Percentiles rank a stretch among this genome's conserved stretches.
Evolutionary conservation across 2,888 invertebrate species (phyloP).

Genomic region (Calameuta idolon): DNA sequence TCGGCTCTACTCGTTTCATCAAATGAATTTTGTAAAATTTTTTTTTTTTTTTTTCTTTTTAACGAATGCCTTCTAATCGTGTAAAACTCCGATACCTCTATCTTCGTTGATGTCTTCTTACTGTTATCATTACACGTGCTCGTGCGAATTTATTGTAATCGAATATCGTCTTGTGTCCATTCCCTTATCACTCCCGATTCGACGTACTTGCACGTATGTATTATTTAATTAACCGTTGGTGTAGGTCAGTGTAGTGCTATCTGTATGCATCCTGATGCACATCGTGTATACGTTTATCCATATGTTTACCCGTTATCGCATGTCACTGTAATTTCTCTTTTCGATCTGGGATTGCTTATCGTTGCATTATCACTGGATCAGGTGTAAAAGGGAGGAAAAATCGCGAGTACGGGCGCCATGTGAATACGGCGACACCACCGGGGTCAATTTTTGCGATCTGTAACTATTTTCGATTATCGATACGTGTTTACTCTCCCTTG

Average conservation of each 20-base stretch:
- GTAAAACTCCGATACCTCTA: neutral
- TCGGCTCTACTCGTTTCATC: neutral
- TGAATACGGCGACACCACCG: neutral
- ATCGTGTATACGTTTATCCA: neutral
- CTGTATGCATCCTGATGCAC: neutral
- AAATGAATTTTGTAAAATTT: neutral
- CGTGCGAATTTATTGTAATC: neutral
- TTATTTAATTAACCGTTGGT: neutral
- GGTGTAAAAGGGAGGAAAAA: neutral
- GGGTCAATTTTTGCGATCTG: neutral
- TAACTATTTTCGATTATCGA: neutral
- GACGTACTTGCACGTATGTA: neutral
- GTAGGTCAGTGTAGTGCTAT: neutral
- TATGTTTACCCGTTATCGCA: neutral
- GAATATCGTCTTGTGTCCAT: neutral
- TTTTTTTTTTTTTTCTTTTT: constrained; percentile 43
- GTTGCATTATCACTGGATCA: neutral
- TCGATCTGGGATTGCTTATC: neutral
- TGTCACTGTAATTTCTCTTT: neutral
- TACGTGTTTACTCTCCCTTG: neutral
- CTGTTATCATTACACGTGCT: neutral
- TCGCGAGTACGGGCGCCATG: neutral
- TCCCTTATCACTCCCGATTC: neutral
- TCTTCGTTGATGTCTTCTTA: neutral
- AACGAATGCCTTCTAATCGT: constrained; percentile 64